Evolutionary conservation across 2,113 vertebrate species (phyloP).

Genomic region (Paralichthys olivaceus): DNA sequence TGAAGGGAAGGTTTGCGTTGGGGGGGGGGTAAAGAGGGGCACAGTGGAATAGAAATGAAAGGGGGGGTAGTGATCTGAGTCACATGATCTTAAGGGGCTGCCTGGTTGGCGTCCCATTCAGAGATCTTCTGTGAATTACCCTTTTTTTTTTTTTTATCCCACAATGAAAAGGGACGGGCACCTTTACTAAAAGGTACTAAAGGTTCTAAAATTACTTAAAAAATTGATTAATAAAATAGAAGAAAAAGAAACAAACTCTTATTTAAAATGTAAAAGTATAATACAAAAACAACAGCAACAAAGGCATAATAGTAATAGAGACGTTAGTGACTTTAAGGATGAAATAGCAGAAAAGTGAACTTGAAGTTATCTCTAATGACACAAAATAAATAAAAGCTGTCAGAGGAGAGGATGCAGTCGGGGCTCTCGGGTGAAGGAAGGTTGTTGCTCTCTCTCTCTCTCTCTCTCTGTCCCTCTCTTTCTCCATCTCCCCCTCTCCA

Average conservation of each 20-base stretch:
- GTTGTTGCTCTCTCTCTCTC: conserved; percentile 69
- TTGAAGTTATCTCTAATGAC: conserved; percentile 66
- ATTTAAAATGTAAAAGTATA: conserved; percentile 69
- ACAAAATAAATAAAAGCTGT: conserved; percentile 78
- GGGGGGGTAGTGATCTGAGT: conserved; percentile 52
- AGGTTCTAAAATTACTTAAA: conserved; percentile 52
- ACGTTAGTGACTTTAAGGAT: conserved; percentile 71
- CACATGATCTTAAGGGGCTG: conserved; percentile 29
- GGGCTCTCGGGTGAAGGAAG: conserved; percentile 62
- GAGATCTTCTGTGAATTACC: conserved; percentile 28
- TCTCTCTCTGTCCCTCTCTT: conserved; percentile 45
- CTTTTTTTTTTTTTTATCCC: conserved; percentile 30
- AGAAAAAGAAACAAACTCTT: conserved; percentile 55
- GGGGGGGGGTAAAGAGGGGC: conserved; percentile 34
- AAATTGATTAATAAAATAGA: conserved; percentile 56
- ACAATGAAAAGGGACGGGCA: conserved; percentile 40
- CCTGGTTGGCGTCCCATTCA: conserved; percentile 35
- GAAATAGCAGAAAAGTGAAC: conserved; percentile 62
- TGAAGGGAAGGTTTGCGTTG: conserved; percentile 16
- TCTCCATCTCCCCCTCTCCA: conserved; percentile 52
- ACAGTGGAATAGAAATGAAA: conserved; percentile 41
- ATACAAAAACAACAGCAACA: conserved; percentile 73
- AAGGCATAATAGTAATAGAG: conserved; percentile 64
- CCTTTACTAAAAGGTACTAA: background rate
- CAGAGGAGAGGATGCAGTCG: conserved; percentile 68